Evolutionary conservation across 2,797 vertebrate species (phyloP), one percentile per base, ranked within the genome.

Genomic region (Acanthis flammea): DNA sequence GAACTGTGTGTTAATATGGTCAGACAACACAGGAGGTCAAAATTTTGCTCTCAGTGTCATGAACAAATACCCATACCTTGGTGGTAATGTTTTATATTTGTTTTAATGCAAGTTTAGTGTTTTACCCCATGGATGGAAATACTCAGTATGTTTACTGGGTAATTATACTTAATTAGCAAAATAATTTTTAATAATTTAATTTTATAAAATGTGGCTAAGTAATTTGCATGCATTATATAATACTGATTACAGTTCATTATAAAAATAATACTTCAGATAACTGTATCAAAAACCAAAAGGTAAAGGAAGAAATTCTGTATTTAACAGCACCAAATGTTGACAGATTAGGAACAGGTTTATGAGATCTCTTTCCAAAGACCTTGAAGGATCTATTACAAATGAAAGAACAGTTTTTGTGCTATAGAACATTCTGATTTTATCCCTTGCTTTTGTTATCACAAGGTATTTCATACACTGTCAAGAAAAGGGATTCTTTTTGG

Each of bases 61-160:
- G 0, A 72, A 37, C 7, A 68, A 53, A 65, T 37, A 57, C 37
- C 30, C 13, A 8, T 9, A 44, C 16, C 22, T 68, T 0, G 0
- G 47, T 23, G 18, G 37, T 31, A 79, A 72, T 5, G 3, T 10
- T 70, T 42, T 6, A 0, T 19, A 27, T 53, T 37, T 71, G 37
- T 23, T 62, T 61, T 41, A 75, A 41, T 27, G 5, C 11, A 66
- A 80, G 15, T 37, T 74, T 57, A 51, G 12, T 3, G 3, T 24
- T 47, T 45, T 67, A 58, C 2, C 27, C 7, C 33, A 45, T 10
- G 18, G 42, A 67, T 14, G 31, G 48, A 79, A 79, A 42, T 30
- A 73, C 9, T n/a, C 17, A 31, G 9, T 39, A 39, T 11, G 2
- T 58, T 78, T 50, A 54, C 35, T 42, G 15, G 44, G 4, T 50